Base-by-base conservation (phyloP, 1,140 invertebrate genomes). In the Rhagoletis zephyria region DNA sequence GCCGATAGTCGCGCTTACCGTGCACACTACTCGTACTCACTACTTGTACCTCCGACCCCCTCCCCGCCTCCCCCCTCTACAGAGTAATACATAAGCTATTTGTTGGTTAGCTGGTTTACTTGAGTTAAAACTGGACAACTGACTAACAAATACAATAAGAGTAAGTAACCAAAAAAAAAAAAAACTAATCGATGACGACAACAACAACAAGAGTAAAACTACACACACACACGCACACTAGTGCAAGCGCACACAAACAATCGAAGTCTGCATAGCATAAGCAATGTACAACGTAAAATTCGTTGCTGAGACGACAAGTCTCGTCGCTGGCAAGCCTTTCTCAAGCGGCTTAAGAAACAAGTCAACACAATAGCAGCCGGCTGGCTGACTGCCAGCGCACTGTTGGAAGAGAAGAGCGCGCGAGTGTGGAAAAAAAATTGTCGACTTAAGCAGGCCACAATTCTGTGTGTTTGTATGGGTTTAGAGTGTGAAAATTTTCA, bases 261-360 rank as follows among this genome's bases (percentile, higher is more conserved):
- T 6, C n/a, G 40, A 63, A 67, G 30, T 40, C n/a, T 16, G 12
- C 9, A 7, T 4, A 67, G 64, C n/a, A 19, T 14, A 63, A 63
- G 61, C 4, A 63, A 30, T 81, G 74, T 6, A 19, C 61, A 14
- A 63, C 48, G 48, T 81, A 77, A 77, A 77, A 77, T 16, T 77
- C n/a, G 30, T 10, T 40, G 64, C 64, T 67, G 64, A 67, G 64
- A 67, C 74, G 74, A 30, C 48, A 56, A 16, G 74, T 10, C 51
- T 81, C 19, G 30, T 16, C n/a, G 48, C 74, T 59, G 16, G 48
- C 51, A 14, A 81, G 74, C 16, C 51, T 56, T 5, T 56, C 74
- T 56, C 56, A 81, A 81, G 74, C 74, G 48, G 74, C 74, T 81
- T 81, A 81, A 81, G 74, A 81, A 81, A 81, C 45, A 9, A 56